Percentiles rank a stretch among this genome's conserved stretches.
Evolutionary conservation across 2,113 vertebrate genomes (phyloP).

Genomic region (Vidua macroura): DNA sequence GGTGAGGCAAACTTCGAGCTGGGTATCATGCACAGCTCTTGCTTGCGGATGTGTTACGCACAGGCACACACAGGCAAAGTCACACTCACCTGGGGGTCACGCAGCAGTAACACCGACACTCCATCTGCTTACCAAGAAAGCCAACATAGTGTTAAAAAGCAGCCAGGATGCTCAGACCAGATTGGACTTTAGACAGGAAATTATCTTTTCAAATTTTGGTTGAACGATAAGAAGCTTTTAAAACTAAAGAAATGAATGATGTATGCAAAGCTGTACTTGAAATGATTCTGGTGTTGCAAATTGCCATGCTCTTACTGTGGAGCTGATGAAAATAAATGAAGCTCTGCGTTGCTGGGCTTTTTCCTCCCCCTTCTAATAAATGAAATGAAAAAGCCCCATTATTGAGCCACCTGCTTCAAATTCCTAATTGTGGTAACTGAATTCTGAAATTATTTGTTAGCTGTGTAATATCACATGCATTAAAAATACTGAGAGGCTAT

Average conservation of each 20-base stretch:
- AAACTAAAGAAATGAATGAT: slow-evolving; percentile 70
- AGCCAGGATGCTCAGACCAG: slow-evolving; percentile 44
- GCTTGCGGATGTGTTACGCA: not conserved
- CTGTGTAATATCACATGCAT: slow-evolving; percentile 74
- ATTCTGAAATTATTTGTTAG: slow-evolving; percentile 82
- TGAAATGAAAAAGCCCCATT: slow-evolving; percentile 78
- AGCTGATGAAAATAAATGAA: slow-evolving; percentile 81
- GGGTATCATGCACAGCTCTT: not conserved
- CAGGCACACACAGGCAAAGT: not conserved
- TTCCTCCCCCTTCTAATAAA: slow-evolving; percentile 71
- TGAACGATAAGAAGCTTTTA: slow-evolving; percentile 74
- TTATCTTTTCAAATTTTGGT: slow-evolving; percentile 64
- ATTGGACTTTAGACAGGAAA: slow-evolving; percentile 61
- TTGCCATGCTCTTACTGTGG: slow-evolving; percentile 75
- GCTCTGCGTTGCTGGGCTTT: slow-evolving; percentile 64
- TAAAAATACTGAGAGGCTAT: slow-evolving; percentile 67
- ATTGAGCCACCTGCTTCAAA: slow-evolving; percentile 84
- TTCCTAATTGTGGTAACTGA: slow-evolving; percentile 83
- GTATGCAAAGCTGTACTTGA: slow-evolving; percentile 75
- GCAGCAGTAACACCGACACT: not conserved
- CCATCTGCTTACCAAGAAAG: slow-evolving; percentile 45
- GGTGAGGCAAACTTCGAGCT: not conserved
- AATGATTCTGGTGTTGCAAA: slow-evolving; percentile 78
- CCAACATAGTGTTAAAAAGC: slow-evolving; percentile 61
- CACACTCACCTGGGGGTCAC: slow-evolving; percentile 39